A percentile compares a stretch with the other conserved stretches of the same genome.
Evolutionary conservation across 2,113 vertebrate species (phyloP).

Genomic region (Microcebus murinus): DNA sequence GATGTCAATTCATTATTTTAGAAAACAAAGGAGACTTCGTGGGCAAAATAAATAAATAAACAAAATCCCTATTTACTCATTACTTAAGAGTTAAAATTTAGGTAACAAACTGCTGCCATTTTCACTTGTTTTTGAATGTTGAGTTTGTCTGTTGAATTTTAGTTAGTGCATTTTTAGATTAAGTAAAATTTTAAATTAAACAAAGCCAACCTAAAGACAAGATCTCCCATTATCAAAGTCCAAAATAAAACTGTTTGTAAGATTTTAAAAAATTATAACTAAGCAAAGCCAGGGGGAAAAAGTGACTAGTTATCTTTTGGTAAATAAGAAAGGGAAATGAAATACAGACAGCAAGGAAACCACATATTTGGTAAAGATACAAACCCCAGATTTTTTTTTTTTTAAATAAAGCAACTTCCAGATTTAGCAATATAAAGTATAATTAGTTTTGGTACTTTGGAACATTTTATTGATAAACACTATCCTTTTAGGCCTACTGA

Average conservation of each 20-base stretch:
- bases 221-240: slow-evolving; percentile 41
- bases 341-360: slow-evolving; percentile 56
- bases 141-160: background rate
- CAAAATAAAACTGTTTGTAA: slow-evolving; percentile 24
- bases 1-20: background rate
- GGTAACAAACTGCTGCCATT: background rate
- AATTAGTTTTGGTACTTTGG: slow-evolving; percentile 59
- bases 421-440: slow-evolving; percentile 67
- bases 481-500: slow-evolving; percentile 54
- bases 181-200: slow-evolving; percentile 14
- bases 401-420: slow-evolving; percentile 51
- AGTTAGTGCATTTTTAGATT: slow-evolving; percentile 22
- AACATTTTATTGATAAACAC: slow-evolving; percentile 67
- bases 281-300: background rate
- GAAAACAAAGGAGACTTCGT: background rate
- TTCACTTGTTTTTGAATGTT: background rate
- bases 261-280: slow-evolving; percentile 38
- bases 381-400: slow-evolving; percentile 27
- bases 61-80: background rate
- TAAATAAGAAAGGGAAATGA: slow-evolving; percentile 70
- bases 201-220: background rate
- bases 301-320: slow-evolving; percentile 60
- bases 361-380: slow-evolving; percentile 64
- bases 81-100: background rate
- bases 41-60: too few relatives aligned